phyloP scores from a whole-genome alignment of 2,888 invertebrate species.

The Petrophora chlorosata region DNA sequence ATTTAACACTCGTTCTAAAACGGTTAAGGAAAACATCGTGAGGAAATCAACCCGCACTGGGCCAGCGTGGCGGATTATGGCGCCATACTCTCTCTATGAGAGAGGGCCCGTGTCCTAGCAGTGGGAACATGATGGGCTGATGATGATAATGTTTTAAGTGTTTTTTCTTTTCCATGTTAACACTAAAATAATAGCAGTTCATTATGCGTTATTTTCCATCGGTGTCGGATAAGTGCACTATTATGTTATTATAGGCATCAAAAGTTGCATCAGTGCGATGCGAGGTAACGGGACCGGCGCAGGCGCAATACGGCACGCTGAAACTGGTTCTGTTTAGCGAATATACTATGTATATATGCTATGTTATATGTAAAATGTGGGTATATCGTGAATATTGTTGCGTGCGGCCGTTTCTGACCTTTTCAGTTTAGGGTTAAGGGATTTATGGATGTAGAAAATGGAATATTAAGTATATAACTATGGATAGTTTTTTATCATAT shows the following conservation, averaged over 20 bases:
- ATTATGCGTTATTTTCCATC: conserved; percentile 39
- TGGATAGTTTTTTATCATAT: no score
- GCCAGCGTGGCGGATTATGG: no score
- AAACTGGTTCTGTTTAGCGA: conserved; percentile 76
- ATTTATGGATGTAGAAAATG: conserved; percentile 45
- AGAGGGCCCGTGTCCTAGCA: no score
- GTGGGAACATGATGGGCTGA: no score
- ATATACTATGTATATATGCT: conserved; percentile 49
- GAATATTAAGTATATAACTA: conserved; percentile 4
- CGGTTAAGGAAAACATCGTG: no score
- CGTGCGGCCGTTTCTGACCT: conserved; percentile 72
- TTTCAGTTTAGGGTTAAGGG: conserved; percentile 58
- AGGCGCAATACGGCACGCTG: conserved; percentile 41
- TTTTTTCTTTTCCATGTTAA: conserved; percentile 39
- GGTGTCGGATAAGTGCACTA: conserved; percentile 61
- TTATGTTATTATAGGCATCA: conserved; percentile 80
- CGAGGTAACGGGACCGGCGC: conserved; percentile 64
- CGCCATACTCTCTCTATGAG: no score
- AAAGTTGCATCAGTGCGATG: conserved; percentile 75
- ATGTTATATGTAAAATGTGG: conserved; percentile 23
- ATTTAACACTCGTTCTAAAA: no score
- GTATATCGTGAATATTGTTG: conserved; percentile 45
- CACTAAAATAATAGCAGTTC: conserved; percentile 40
- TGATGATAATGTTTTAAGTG: no score
- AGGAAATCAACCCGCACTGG: no score